These are phyloP conservation scores for Caenorhabditis japonica DNA, from an alignment of 2,888 invertebrate genomes.

Conservation along the genomic window DNA sequence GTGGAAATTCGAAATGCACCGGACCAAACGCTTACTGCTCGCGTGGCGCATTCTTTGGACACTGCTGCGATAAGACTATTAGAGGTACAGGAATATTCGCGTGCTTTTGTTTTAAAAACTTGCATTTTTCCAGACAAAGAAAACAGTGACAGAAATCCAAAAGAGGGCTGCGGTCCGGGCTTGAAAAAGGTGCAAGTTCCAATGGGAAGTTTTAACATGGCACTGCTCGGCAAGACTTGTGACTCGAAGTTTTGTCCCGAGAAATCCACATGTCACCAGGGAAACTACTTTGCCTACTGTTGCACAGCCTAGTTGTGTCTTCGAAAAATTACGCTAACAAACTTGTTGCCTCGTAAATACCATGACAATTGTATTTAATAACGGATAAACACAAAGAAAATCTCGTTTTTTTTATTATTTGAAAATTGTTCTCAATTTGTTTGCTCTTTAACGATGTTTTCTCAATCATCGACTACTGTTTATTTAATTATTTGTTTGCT, in stretches of 20 bases:
- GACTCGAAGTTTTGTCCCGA: constrained; percentile 28
- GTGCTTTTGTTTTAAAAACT: background rate
- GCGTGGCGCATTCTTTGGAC: constrained; percentile 23
- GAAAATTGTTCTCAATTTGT: too few relatives aligned
- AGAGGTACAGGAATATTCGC: too few relatives aligned
- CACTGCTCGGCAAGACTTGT: constrained; percentile 35
- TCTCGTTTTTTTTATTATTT: too few relatives aligned
- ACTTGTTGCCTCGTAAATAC: too few relatives aligned
- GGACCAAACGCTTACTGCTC: constrained; percentile 20
- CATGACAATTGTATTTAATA: too few relatives aligned
- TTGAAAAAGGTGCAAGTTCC: constrained; percentile 4
- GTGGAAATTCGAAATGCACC: constrained; percentile 8
- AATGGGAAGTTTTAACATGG: constrained; percentile 11
- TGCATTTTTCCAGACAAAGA: constrained; percentile 18
- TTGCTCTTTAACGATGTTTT: too few relatives aligned
- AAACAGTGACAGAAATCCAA: background rate
- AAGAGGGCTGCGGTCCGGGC: constrained; percentile 20
- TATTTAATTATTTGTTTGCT: too few relatives aligned
- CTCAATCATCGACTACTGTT: too few relatives aligned
- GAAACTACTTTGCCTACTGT: constrained; percentile 35
- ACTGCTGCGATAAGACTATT: constrained; percentile 27
- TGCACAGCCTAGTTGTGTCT: constrained; percentile 13
- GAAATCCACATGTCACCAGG: constrained; percentile 40
- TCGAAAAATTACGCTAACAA: constrained; percentile 4
- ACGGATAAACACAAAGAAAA: too few relatives aligned